These are phyloP conservation scores for Delia radicum DNA, from an alignment of 1,140 invertebrate genomes.

Conservation along the genomic window DNA sequence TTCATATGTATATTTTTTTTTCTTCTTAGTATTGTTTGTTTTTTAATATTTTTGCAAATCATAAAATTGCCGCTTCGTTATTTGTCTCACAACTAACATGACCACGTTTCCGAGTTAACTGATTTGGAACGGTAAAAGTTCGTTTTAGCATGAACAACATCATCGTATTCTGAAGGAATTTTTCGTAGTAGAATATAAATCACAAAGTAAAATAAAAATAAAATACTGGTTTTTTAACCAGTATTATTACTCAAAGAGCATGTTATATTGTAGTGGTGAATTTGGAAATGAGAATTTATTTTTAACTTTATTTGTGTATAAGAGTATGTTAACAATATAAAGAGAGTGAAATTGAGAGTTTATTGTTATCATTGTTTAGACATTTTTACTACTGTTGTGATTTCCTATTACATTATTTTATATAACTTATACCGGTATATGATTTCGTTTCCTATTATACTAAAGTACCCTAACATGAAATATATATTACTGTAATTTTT, in stretches of 20 bases:
- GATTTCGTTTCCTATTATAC: no score
- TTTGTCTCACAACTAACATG: conserved; percentile 45
- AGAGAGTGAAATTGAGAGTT: no score
- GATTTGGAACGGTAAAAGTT: conserved; percentile 35
- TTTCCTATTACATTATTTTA: no score
- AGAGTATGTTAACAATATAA: no score
- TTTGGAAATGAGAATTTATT: no score
- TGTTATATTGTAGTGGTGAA: no score
- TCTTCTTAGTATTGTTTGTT: not conserved
- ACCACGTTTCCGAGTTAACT: conserved; percentile 54
- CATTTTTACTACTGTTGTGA: no score
- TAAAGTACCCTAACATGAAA: no score
- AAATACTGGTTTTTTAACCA: not conserved
- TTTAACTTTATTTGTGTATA: no score
- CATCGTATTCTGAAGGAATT: conserved; percentile 7
- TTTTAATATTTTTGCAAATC: conserved; percentile 1
- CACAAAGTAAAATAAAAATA: not conserved
- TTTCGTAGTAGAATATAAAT: not conserved
- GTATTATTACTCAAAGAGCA: not conserved
- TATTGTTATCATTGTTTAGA: no score
- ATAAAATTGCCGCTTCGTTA: conserved; percentile 35
- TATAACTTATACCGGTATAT: no score
- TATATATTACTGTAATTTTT: no score
- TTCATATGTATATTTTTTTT: not conserved
- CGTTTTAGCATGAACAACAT: not conserved